Base-by-base conservation (phyloP, 2,888 invertebrate species). In the Spodoptera littoralis region DNA sequence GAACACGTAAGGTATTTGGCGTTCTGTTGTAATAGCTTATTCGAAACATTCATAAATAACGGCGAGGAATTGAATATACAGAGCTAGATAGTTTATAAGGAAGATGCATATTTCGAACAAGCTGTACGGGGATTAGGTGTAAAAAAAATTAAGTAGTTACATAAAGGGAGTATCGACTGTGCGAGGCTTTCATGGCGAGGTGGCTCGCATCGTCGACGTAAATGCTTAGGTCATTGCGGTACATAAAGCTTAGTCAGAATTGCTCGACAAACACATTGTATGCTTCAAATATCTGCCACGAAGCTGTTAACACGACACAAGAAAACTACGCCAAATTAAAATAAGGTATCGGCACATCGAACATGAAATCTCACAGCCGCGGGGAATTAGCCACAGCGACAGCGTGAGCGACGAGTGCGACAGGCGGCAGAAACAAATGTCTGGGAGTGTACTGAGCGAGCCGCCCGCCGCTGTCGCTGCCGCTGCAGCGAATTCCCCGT, bases 1-100 rank as follows among this genome's bases (percentile, higher is more conserved):
- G 93, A 93, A 92, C 92, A 89, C 88, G 86, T 84, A 86, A 85
- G 75, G 82, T 74, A 79, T 77, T 56, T 60, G 65, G 67, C 59
- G 51, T 64, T 63, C 61, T 46, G 60, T 30, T 49, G 11, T 36
- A 56, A 47, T 58, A 77, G 36, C 70, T 57, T 69, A 73, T 60
- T 50, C 58, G 65, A 58, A 73, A 62, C 53, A 54, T 24, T 42
- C 11, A 54, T 41, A 30, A 27, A 44, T 27, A 41, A 43, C 9
- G 51, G 36, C 36, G 36, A 36, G 36, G 36, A 36, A 36, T 36
- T 36, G 41, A 50, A 50, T n/a, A 49, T 41, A 49, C 11, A 70
- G 27, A 67, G 11, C 49, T 30, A 8, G 36, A 41, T 18, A 13
- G 42, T 13, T 30, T 60, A 30, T 45, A 36, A 49, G 51, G 44